Base-by-base conservation (phyloP, 2,888 invertebrate genomes). In the Nomada fabriciana region DNA sequence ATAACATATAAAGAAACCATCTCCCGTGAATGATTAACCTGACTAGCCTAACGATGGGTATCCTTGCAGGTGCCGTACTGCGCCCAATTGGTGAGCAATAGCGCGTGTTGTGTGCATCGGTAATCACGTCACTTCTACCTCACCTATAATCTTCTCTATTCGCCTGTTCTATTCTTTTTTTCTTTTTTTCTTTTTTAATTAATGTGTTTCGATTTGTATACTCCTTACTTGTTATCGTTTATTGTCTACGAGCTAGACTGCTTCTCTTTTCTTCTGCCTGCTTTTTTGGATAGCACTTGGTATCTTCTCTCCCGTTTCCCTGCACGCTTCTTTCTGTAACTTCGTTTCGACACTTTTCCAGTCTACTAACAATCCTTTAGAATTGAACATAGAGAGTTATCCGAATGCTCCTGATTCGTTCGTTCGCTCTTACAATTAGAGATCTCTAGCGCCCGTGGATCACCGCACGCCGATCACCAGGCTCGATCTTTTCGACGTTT, bases 61-160 rank as follows among this genome's bases (percentile, higher is more conserved):
- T 93, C 93, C 93, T 93, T 94, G 95, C 97, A 97, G 97, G 97
- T 97, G 96, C 97, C 97, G 96, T 97, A 97, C 97, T 97, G 97
- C 96, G 97, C 97, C 96, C 97, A 97, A 96, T 96, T 97, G 97
- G 97, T 97, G 97, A 97, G 97, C 97, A 97, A 97, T 97, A 96
- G 96, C 96, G 97, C 97, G 97, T 97, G 97, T 97, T 97, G 97
- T 97, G 97, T 97, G 97, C 97, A 97, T 97, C 97, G 97, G 97
- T 97, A 97, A 95, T 96, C 96, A 96, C 96, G 95, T 96, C 96
- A 96, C 96, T 96, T 93, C 96, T 96, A 95, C 94, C 95, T 95
- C 95, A 93, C 93, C 93, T 93, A 93, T 93, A 93, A 88, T 91
- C 90, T 91, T 67, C 73, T 77, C 72, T 73, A 87, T 89, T 90